A percentile compares a stretch with the other conserved stretches of the same genome.
phyloP scores from a whole-genome alignment of 2,888 invertebrate species.

The Nemotelus nigrinus region DNA sequence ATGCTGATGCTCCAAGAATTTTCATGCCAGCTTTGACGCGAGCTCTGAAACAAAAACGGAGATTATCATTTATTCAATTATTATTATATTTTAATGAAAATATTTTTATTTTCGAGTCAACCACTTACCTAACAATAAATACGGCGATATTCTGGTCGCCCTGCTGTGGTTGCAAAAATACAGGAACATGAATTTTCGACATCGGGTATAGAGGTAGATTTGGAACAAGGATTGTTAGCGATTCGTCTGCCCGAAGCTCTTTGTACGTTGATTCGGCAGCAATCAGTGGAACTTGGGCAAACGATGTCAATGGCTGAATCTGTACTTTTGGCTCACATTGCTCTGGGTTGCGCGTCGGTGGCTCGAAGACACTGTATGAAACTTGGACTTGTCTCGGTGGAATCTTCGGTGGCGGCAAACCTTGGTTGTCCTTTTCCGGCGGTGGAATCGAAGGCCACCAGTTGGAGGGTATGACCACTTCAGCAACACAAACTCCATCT shows the following conservation, averaged over 20 bases:
- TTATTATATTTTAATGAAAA: not conserved
- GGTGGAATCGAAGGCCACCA: conserved; percentile 88
- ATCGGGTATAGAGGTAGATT: conserved; percentile 89
- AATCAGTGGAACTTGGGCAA: conserved; percentile 75
- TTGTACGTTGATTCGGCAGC: conserved; percentile 84
- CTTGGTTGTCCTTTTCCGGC: conserved; percentile 71
- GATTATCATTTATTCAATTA: conserved; percentile 23
- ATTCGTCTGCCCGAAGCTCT: conserved; percentile 84
- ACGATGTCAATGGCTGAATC: conserved; percentile 74
- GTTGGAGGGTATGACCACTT: conserved; percentile 85
- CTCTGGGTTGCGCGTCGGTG: conserved; percentile 74
- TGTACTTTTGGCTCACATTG: conserved; percentile 80
- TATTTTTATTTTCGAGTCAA: not conserved
- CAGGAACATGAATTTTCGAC: conserved; percentile 89
- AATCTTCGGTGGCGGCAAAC: conserved; percentile 68
- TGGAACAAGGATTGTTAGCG: conserved; percentile 85
- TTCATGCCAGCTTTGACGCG: conserved; percentile 89
- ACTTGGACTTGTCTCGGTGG: conserved; percentile 82
- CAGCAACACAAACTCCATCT: conserved; percentile 91
- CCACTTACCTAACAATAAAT: conserved; percentile 83
- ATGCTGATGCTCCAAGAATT: conserved; percentile 84
- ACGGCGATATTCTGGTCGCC: conserved; percentile 76
- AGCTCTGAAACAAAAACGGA: conserved; percentile 71
- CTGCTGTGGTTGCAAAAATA: conserved; percentile 81
- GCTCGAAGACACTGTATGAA: conserved; percentile 89